Evolutionary conservation across 2,113 vertebrate genomes (phyloP).

Genomic region (Cochlearius cochlearius): DNA sequence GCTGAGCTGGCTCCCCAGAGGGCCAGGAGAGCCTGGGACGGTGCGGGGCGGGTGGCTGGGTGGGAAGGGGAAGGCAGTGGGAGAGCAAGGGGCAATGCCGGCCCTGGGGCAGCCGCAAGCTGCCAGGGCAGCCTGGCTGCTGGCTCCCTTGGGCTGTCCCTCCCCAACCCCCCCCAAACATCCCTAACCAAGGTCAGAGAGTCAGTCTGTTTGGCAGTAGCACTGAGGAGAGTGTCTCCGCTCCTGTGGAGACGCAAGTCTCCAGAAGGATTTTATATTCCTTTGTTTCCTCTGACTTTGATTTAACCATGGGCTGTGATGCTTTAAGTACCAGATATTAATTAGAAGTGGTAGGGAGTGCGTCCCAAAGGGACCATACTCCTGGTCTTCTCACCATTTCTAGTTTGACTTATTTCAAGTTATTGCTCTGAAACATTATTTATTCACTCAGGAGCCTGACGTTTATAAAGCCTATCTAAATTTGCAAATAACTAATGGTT

Average conservation of each 20-base stretch:
- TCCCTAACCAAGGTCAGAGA: background rate
- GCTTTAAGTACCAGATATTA: slow-evolving; percentile 49
- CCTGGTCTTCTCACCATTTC: background rate
- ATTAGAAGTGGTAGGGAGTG: slow-evolving; percentile 12
- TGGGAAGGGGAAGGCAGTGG: background rate
- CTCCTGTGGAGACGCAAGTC: background rate
- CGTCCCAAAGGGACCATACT: slow-evolving; percentile 7
- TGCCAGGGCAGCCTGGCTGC: background rate
- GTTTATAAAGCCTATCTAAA: slow-evolving; percentile 1
- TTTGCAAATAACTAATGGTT: slow-evolving; percentile 27
- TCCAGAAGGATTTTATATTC: background rate
- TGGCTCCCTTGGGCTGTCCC: background rate
- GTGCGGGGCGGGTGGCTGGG: background rate
- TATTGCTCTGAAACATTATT: slow-evolving; percentile 18
- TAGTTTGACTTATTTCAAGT: slow-evolving; percentile 31
- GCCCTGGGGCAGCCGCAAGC: background rate
- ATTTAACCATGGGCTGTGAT: slow-evolving; percentile 21
- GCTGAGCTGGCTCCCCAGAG: background rate
- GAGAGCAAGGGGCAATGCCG: background rate
- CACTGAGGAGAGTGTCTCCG: background rate
- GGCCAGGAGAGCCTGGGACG: background rate
- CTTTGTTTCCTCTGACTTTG: slow-evolving; percentile 47
- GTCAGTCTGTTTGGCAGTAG: background rate
- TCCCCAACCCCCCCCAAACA: accelerated
- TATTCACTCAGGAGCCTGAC: slow-evolving; percentile 4